Conservation (phyloP, 2,888 invertebrate species). For the Lissocephala sabroskyi region DNA sequence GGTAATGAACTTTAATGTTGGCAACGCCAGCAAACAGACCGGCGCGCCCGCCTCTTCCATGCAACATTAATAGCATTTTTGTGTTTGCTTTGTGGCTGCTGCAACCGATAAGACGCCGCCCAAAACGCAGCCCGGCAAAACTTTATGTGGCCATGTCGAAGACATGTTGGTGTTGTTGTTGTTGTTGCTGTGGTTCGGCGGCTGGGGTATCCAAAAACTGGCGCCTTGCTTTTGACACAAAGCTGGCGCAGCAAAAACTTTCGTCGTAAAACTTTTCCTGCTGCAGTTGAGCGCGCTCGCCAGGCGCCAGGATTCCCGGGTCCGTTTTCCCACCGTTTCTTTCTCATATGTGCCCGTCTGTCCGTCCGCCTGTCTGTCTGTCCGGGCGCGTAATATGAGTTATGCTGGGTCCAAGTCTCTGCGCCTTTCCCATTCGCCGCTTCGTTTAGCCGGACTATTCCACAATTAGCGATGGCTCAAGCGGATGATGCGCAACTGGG, state of each 20-base stretch:
- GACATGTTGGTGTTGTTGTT: constrained; percentile 20
- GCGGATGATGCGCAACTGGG: too few species aligned
- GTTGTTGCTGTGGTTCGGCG: constrained; percentile 21
- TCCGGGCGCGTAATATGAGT: constrained; percentile 27
- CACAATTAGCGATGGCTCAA: too few species aligned
- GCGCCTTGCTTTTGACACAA: constrained; percentile 41
- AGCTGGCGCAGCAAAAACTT: constrained; percentile 46
- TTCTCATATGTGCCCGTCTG: constrained; percentile 11
- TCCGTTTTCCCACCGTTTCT: too few species aligned
- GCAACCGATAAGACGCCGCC: constrained; percentile 24
- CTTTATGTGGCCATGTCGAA: constrained; percentile 20
- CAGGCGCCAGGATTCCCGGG: too few species aligned
- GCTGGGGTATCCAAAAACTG: constrained; percentile 4
- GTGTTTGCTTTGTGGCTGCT: constrained; percentile 39
- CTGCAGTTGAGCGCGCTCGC: constrained; percentile 26
- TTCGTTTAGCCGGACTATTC: too few species aligned
- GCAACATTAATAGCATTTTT: constrained; percentile 41
- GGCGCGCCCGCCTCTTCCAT: background rate
- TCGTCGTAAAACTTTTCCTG: constrained; percentile 35
- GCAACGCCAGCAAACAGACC: background rate
- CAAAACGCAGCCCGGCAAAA: constrained; percentile 9
- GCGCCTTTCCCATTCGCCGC: too few species aligned
- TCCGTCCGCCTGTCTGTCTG: too few species aligned
- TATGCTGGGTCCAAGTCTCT: constrained; percentile 6
- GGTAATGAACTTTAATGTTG: constrained; percentile 48